Base-by-base conservation (phyloP, 2,113 vertebrate species). In the Fulmarus glacialis region DNA sequence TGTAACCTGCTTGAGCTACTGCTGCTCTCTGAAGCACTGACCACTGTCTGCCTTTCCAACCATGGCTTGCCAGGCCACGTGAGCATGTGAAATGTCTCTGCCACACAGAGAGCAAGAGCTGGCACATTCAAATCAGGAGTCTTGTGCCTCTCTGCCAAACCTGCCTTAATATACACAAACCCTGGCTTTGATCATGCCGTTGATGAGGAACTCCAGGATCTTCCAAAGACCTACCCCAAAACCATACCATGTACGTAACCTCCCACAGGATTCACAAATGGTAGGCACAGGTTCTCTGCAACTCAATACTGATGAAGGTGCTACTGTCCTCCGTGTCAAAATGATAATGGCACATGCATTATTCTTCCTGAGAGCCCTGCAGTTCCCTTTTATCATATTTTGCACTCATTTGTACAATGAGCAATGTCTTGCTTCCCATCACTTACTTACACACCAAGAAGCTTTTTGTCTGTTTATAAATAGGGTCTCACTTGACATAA, bases 391-490 rank as follows among this genome's bases (percentile, higher is more conserved):
- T 87, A 75, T 94, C 73, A 52, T 87, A 91, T 95, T 96, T 96
- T 95, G 42, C 64, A 38, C 81, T 94, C 73, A 58, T 95, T 87
- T 97, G 87, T 97, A 89, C 95, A 82, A 58, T 75, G 91, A 96
- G 52, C 95, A 93, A 72, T 96, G 68, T 89, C 84, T 82, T 96
- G 62, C 87, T 81, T 97, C 83, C 91, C 93, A 87, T 93, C 91
- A 66, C 94, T 95, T 47, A 90, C 77, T 72, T 85, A 80, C 78
- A 88, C 83, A 88, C 88, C 85, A 88, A 94, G 92, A 92, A 96
- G 93, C 87, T 94, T 94, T 97, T 94, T 97, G 84, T 92, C 88
- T 95, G 74, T 97, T 97, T 96, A 93, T 93, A 94, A 94, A 93
- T 94, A 88, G 95, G 85, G 58, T 94, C 96, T 90, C 85, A 42